phyloP scores from a whole-genome alignment of 1,140 invertebrate species.

The Plodia interpunctella region DNA sequence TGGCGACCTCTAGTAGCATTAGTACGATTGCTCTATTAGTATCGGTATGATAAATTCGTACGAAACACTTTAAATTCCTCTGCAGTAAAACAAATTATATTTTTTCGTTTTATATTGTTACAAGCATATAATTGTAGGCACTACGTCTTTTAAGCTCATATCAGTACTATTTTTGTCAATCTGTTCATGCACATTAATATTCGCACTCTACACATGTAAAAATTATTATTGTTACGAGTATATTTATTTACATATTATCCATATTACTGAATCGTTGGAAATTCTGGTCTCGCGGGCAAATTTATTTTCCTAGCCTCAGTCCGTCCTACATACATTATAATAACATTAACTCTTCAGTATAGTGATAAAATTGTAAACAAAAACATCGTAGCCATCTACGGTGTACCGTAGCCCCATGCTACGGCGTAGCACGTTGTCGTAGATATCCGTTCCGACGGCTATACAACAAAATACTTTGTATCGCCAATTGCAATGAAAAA shows the following conservation, averaged over 20 bases:
- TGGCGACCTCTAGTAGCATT: constrained; percentile 13
- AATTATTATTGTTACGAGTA: constrained; percentile 42
- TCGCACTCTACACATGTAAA: constrained; percentile 57
- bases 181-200: constrained; percentile 61
- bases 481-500: too few relatives aligned
- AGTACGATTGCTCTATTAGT: constrained; percentile 10
- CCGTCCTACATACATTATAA: neutral
- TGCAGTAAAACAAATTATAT: constrained; percentile 40
- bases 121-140: constrained; percentile 75
- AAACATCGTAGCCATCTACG: neutral
- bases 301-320: neutral
- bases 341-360: neutral
- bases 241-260: constrained; percentile 28
- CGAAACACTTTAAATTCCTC: constrained; percentile 36
- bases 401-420: neutral
- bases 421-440: neutral
- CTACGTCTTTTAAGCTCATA: constrained; percentile 75
- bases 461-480: too few relatives aligned
- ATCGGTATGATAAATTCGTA: constrained; percentile 26
- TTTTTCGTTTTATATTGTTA: constrained; percentile 48
- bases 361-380: neutral
- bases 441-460: neutral
- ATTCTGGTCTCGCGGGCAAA: neutral
- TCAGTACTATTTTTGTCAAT: constrained; percentile 71
- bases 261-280: constrained; percentile 25